phyloP scores from a whole-genome alignment of 2,888 invertebrate genomes.

The Polydrusus pterygomalis region DNA sequence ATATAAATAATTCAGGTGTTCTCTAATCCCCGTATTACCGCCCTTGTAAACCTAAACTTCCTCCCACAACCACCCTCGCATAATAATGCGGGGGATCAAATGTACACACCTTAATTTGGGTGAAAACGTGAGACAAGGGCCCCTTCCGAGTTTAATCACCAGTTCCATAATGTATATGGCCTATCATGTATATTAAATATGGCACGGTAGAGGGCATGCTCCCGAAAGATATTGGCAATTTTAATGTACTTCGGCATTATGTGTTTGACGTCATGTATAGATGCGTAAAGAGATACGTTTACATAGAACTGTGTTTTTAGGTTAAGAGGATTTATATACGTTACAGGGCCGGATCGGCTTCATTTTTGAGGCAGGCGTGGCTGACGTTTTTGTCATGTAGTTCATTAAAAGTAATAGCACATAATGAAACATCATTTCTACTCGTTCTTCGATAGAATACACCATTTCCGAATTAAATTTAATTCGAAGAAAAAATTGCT shows the following conservation, averaged over 20 bases:
- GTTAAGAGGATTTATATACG: not conserved
- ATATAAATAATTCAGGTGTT: constrained; percentile 15
- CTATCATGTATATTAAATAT: constrained; percentile 44
- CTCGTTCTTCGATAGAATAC: no score
- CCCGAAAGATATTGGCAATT: constrained; percentile 34
- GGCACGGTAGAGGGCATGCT: constrained; percentile 18
- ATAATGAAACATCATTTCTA: no score
- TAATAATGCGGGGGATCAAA: constrained; percentile 39
- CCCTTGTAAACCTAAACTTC: constrained; percentile 15
- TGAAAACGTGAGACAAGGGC: constrained; percentile 38
- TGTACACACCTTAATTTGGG: constrained; percentile 44
- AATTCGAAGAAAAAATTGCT: no score
- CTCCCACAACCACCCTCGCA: constrained; percentile 16
- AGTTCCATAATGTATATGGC: constrained; percentile 36
- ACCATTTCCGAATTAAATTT: no score
- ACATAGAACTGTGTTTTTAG: constrained; percentile 8
- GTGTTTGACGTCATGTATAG: constrained; percentile 24
- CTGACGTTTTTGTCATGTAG: no score
- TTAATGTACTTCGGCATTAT: constrained; percentile 31
- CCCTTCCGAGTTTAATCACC: constrained; percentile 39
- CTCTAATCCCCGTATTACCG: constrained; percentile 18
- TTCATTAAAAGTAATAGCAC: no score
- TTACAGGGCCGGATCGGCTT: no score
- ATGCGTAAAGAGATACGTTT: constrained; percentile 21
- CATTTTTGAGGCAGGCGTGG: no score